Evolutionary conservation across 30 jellyfish, hydroid and myxozoan species (phyloP).

Genomic region (Hydractinia echinata): DNA sequence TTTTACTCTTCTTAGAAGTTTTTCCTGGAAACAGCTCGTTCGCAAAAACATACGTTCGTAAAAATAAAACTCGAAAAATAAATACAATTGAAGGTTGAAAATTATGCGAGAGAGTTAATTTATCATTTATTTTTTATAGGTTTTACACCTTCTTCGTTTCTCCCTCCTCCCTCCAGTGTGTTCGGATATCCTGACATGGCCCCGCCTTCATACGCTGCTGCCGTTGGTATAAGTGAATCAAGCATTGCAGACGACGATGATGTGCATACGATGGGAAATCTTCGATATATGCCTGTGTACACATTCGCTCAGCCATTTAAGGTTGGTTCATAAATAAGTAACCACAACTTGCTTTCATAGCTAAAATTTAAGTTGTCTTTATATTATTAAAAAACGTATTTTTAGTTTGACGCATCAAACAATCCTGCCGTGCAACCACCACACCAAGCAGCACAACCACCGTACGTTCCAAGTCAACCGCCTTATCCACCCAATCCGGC

Average conservation of each 20-base stretch:
- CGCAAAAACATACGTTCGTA: no score
- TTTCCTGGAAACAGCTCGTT: no score
- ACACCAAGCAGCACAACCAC: neutral
- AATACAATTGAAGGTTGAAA: no score
- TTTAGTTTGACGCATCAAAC: neutral
- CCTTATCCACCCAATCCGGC: no score
- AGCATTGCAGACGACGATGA: neutral
- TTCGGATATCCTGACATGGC: conserved; percentile 33
- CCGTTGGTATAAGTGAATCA: neutral
- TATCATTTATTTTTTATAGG: neutral
- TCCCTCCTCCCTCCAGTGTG: conserved; percentile 16
- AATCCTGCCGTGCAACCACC: neutral
- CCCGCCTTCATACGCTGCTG: conserved; percentile 25
- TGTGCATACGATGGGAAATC: conserved; percentile 1
- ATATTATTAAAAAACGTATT: neutral
- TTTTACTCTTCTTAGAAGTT: no score
- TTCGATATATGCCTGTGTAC: conserved; percentile 9
- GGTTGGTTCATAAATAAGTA: neutral
- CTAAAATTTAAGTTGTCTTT: no score
- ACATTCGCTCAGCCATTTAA: conserved; percentile 18
- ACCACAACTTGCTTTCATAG: no score
- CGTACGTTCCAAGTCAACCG: no score
- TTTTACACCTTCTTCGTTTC: neutral
- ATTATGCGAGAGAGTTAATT: no score
- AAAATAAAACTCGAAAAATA: no score